Percentiles rank a stretch among this genome's conserved stretches.
phyloP scores from a whole-genome alignment of 2,113 vertebrate genomes.

The Bothrops jararaca region DNA sequence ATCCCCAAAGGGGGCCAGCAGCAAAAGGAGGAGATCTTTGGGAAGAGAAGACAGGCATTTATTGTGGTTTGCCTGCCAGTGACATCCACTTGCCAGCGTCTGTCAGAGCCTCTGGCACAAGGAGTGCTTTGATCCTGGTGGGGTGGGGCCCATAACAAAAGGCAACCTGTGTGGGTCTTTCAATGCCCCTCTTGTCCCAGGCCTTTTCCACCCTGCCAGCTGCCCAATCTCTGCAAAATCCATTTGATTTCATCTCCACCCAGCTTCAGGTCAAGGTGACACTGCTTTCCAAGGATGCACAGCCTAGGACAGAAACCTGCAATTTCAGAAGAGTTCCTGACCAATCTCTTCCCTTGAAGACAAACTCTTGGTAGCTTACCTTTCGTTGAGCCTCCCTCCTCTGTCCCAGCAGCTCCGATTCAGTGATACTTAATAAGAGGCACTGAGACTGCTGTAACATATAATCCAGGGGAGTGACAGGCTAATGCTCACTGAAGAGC shows the following conservation, averaged over 20 bases:
- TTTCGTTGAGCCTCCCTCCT: neutral
- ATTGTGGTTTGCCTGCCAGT: neutral
- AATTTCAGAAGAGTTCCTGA: neutral
- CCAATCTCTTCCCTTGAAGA: neutral
- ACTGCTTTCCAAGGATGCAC: neutral
- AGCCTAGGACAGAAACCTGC: neutral
- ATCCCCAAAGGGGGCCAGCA: neutral
- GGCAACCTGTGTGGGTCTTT: neutral
- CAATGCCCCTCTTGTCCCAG: neutral
- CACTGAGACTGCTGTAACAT: neutral
- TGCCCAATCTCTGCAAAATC: neutral
- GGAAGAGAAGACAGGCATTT: neutral
- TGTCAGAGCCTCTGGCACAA: neutral
- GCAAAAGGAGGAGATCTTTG: neutral
- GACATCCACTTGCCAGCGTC: slow-evolving; percentile 10
- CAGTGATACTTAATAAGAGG: neutral
- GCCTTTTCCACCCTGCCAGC: neutral
- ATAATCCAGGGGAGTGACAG: neutral
- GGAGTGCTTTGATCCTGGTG: neutral
- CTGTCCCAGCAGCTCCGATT: neutral
- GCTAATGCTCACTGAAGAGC: neutral
- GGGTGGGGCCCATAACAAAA: neutral
- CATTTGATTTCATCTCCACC: neutral
- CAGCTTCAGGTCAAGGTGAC: neutral
- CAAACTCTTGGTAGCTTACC: neutral